Percentiles rank a stretch among this genome's conserved stretches.
Conservation (phyloP, 2,113 vertebrate genomes). For the Tragelaphus scriptus region DNA sequence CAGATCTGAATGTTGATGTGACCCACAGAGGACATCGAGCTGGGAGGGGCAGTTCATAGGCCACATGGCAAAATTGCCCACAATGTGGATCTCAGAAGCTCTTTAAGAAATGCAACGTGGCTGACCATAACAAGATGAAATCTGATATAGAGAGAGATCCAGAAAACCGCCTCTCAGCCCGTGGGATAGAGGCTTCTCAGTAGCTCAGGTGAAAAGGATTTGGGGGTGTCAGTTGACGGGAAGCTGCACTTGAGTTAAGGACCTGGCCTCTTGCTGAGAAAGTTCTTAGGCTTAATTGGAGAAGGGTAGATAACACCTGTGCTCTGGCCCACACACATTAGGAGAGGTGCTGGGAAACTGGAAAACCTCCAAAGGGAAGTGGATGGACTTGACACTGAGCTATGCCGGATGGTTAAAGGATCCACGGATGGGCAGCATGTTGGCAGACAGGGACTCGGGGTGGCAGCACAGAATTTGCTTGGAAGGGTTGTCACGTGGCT, state of each 20-base stretch:
- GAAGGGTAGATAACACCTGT: not conserved
- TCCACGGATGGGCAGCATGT: not conserved
- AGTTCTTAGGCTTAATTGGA: not conserved
- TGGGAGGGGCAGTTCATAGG: conserved; percentile 15
- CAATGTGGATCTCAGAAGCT: not conserved
- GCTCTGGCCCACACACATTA: not conserved
- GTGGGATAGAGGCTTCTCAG: not conserved
- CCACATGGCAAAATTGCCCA: not conserved
- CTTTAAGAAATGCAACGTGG: not conserved
- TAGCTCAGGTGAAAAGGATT: conserved; percentile 31
- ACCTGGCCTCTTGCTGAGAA: not conserved
- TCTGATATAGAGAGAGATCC: not conserved
- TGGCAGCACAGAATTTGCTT: not conserved
- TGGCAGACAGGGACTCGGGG: not conserved
- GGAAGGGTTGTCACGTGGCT: not conserved
- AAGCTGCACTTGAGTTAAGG: not conserved
- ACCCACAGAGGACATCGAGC: not conserved
- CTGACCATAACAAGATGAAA: not conserved
- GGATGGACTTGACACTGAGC: not conserved
- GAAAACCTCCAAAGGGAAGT: not conserved
- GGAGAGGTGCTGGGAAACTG: not conserved
- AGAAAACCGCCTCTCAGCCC: not conserved
- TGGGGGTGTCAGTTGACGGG: conserved; percentile 17
- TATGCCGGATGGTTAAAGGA: not conserved
- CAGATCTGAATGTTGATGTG: not conserved